Evolutionary conservation across 2,888 invertebrate genomes (phyloP), one percentile per base, ranked within the genome.

Genomic region (Drosophila neoperkinsi): DNA sequence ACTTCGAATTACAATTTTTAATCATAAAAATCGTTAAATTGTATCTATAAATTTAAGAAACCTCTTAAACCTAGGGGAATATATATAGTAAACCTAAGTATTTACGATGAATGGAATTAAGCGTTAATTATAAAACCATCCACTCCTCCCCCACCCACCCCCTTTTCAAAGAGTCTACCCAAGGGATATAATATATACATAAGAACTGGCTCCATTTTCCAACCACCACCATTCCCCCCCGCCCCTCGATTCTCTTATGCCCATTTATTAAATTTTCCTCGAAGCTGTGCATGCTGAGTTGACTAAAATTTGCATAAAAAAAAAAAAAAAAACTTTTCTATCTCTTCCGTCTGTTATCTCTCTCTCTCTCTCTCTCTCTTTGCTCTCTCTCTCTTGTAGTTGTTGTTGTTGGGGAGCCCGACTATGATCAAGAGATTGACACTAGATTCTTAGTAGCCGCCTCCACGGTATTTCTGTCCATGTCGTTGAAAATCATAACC

Each of bases 371-470:
- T 77, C 68, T 82, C 71, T 79, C 69, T 84, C 81, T 63, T 75
- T 51, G 57, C 46, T 65, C 46, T 82, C 70, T 70, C 46, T 68
- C 68, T 82, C 36, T 61, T 74, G 78, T 92, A 92, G 92, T 91
- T 83, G 82, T 86, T 85, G 65, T 79, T 90, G 70, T 84, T 90
- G 90, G 81, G 74, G 88, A 91, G 73, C 76, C 82, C 71, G 90
- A 92, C 82, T 79, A 81, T 78, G 91, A 92, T 74, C 78, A 83
- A 80, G 92, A 91, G 90, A 77, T 90, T 81, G 91, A 92, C 74
- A 84, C 84, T 90, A 92, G 92, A 90, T 91, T 93, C 80, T 82
- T 93, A 84, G 89, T 92, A 74, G 92, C 92, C 56, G 93, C 93
- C 76, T 92, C 92, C 21, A 92, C 92, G 81, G 91, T 92, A 72